Conservation (phyloP, 2,113 vertebrate genomes). For the Genyomyrus donnyi region DNA sequence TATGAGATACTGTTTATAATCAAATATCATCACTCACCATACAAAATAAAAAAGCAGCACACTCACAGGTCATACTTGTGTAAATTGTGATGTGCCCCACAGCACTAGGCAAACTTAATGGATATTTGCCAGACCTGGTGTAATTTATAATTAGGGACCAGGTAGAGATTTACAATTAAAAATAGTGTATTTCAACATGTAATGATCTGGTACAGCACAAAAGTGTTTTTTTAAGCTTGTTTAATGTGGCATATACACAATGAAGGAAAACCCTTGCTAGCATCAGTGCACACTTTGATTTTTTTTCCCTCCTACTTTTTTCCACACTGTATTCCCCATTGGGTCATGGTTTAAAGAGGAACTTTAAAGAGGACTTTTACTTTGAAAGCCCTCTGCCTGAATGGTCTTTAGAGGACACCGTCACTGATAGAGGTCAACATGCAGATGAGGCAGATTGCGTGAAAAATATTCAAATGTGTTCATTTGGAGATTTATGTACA, state of each 20-base stretch:
- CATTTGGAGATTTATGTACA: constrained; percentile 54
- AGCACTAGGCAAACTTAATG: not conserved
- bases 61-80: not conserved
- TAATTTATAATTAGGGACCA: not conserved
- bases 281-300: not conserved
- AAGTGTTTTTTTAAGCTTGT: constrained; percentile 2
- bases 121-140: not conserved
- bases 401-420: constrained; percentile 18
- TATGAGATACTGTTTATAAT: not conserved
- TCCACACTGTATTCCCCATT: not conserved
- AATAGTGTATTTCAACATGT: not conserved
- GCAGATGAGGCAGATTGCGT: constrained; percentile 44
- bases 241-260: not conserved
- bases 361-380: constrained; percentile 7
- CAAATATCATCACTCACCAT: not conserved
- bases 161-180: not conserved
- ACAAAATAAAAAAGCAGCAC: not conserved
- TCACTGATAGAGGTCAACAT: constrained; percentile 31
- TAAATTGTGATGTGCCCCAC: not conserved
- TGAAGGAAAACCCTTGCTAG: not conserved
- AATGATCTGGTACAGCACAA: not conserved
- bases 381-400: constrained; percentile 28
- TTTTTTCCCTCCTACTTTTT: not conserved
- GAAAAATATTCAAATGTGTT: constrained; percentile 43
- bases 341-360: constrained; percentile 24